Base-by-base conservation (phyloP, 2,113 vertebrate species). In the Tursiops truncatus region DNA sequence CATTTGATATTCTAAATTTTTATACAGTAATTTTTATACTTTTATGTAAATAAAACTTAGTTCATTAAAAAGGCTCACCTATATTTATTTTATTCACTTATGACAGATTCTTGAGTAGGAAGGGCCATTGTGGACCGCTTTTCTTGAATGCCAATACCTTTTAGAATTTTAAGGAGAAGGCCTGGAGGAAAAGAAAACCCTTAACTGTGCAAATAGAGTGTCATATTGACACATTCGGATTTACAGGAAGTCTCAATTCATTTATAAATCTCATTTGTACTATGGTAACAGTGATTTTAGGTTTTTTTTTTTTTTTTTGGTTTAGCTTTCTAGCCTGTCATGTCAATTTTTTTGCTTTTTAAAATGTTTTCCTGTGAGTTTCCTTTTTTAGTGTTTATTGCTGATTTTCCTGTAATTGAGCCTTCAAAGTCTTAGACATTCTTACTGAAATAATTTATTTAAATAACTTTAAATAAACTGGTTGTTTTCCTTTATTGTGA, bases 1-100 rank as follows among this genome's bases (percentile, higher is more conserved):
- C 44, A 95, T 80, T 95, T 93, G 86, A 56, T 41, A 76, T 84
- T 89, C 15, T n/a, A 58, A 20, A 10, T 90, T 63, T 92, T 90
- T 79, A 53, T 44, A 44, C 70, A 79, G 23, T 65, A 77, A 70
- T 53, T 73, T 91, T 92, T 63, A 74, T 62, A 4, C 26, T 68
- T 88, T 60, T 71, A 68, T 74, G 3, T 93, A 81, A 93, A 67
- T 76, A 62, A 73, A 70, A 58, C 17, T 71, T 67, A 80, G 11
- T 50, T 56, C 20, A 70, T 74, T 67, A 7, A 47, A 47, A 77
- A 65, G 65, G 44, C 44, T 53, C 21, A 80, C 12, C 58, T 80
- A 2, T 80, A 38, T 77, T 71, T 89, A 25, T 44, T 68, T 67
- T 56, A 73, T 96, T 80, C 20, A 41, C 25, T 28, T 65, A 21